Conservation (phyloP, 2,113 vertebrate genomes). For the Platysteira castanea region DNA sequence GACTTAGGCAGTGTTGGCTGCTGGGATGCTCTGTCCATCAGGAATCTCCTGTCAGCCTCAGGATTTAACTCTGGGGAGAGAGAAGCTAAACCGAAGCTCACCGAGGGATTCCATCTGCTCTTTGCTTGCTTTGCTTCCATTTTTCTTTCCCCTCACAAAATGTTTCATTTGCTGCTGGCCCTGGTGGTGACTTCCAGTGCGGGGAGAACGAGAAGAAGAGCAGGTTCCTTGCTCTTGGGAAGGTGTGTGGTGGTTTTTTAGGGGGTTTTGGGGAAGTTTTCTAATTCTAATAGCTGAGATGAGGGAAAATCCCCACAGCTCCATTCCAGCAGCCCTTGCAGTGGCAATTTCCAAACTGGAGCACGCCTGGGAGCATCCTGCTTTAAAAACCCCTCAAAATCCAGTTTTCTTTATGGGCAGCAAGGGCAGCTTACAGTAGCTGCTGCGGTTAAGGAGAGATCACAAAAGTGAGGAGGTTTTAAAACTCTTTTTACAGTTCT, state of each 20-base stretch:
- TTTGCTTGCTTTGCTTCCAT: background rate
- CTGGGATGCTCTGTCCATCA: accelerated
- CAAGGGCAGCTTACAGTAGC: conserved; percentile 40
- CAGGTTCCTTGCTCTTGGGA: background rate
- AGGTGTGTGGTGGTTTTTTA: background rate
- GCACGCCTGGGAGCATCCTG: background rate
- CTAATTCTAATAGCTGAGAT: background rate
- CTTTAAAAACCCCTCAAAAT: background rate
- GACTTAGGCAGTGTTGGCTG: background rate
- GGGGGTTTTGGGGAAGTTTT: background rate
- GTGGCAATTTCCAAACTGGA: background rate
- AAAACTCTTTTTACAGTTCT: conserved; percentile 58
- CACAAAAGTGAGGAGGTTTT: conserved; percentile 39
- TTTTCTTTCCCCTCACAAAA: background rate
- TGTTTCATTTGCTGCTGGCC: background rate
- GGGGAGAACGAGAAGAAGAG: background rate
- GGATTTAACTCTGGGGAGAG: background rate
- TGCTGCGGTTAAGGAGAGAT: conserved; percentile 56
- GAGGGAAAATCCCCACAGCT: background rate
- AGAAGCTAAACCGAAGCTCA: background rate
- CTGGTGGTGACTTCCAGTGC: accelerated
- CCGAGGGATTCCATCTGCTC: background rate
- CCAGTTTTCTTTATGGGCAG: background rate
- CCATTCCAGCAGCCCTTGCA: background rate
- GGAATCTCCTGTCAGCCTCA: background rate